Evolutionary conservation across 2,113 vertebrate species (phyloP).

Genomic region (Hiodon alosoides): DNA sequence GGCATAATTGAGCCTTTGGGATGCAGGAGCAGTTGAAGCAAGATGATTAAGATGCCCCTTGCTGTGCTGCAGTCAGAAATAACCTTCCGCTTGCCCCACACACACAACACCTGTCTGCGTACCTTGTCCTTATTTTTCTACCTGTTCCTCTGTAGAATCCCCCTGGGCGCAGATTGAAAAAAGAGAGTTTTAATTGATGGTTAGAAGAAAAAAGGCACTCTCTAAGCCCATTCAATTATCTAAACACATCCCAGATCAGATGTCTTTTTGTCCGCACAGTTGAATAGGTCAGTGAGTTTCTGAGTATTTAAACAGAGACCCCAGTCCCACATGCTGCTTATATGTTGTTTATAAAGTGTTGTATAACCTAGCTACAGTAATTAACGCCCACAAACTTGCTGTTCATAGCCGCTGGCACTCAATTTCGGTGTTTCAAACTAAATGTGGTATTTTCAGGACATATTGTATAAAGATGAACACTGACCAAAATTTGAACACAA

Average conservation of each 20-base stretch:
- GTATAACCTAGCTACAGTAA: too few species aligned
- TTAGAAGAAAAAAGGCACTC: too few species aligned
- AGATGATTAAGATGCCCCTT: constrained; percentile 20
- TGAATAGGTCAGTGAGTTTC: constrained; percentile 10
- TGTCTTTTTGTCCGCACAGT: not conserved
- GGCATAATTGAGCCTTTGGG: not conserved
- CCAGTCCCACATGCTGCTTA: too few species aligned
- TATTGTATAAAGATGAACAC: too few species aligned
- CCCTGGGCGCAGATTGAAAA: not conserved
- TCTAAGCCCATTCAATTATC: not conserved
- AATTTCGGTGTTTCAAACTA: too few species aligned
- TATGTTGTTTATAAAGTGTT: too few species aligned
- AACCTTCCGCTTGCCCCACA: not conserved
- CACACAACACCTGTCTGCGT: constrained; percentile 10
- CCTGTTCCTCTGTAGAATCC: not conserved
- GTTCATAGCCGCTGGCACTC: too few species aligned
- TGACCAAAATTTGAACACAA: too few species aligned
- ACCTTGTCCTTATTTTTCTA: not conserved
- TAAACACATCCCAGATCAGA: not conserved
- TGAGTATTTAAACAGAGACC: not conserved
- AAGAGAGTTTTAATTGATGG: not conserved
- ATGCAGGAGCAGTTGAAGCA: constrained; percentile 2
- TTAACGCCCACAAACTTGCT: too few species aligned
- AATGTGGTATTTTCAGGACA: too few species aligned
- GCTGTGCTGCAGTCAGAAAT: constrained; percentile 22